Evolutionary conservation across 2,797 vertebrate genomes (phyloP), one percentile per base, ranked within the genome.

Genomic region (Pangasius mekongensis): DNA sequence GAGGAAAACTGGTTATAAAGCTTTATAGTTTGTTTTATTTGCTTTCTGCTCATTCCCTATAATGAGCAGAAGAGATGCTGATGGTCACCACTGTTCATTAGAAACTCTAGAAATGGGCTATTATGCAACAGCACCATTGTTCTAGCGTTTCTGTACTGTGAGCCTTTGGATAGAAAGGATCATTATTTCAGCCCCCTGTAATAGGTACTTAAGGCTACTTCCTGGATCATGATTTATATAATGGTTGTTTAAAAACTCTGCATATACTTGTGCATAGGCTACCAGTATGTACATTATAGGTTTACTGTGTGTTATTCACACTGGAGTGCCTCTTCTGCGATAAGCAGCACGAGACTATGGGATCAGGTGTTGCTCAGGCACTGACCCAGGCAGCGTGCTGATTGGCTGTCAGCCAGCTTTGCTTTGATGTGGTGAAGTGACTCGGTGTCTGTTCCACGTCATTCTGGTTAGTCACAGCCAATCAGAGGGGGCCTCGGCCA

Each of bases 291-390:
- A 16, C n/a, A 43, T 62, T 16, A 10, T 62, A 82, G 24, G 20
- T 64, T 64, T 66, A 16, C 33, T 7, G 56, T 66, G 52, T 62
- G 54, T 64, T 85, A 22, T 85, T 82, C 81, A 52, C 67, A 60
- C 58, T 76, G 67, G n/a, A 54, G 78, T 83, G 80, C 74, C 22
- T 85, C 36, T 85, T 87, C 43, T n/a, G 62, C 71, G 81, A 84
- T 77, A 84, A 90, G 85, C 73, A 87, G 85, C 78, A 83, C 49
- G 54, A 86, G 74, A 43, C 83, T 78, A 4, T 73, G 39, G 84
- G 85, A 90, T 91, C 87, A 27, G 86, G 84, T 90, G 88, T 81
- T 84, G 85, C 30, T 90, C 88, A 88, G 49, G 30, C 33, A 47
- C 67, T 47, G 39, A 56, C 78, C 82, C 82, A 86, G 22, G 10